A percentile compares a stretch with the other conserved stretches of the same genome.
These are phyloP conservation scores for Caenorhabditis inopinata DNA, from an alignment of 1,140 invertebrate species.

Conservation along the genomic window DNA sequence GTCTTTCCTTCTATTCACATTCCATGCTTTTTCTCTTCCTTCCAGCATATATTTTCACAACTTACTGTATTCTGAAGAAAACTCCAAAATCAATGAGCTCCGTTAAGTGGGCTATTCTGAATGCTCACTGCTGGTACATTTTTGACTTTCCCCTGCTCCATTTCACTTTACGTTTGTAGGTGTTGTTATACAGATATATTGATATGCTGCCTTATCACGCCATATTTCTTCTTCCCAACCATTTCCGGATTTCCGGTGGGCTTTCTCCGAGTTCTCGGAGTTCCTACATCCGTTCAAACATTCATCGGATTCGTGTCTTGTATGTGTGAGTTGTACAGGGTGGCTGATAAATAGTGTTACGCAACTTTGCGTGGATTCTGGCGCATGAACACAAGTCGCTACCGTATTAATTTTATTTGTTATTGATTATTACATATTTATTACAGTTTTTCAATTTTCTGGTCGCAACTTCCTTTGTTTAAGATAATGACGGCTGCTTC, in stretches of 20 bases:
- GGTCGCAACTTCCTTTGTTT: no score
- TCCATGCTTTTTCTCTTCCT: neutral
- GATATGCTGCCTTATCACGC: neutral
- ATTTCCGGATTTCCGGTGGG: neutral
- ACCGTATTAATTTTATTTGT: no score
- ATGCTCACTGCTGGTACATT: neutral
- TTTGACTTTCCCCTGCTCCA: no score
- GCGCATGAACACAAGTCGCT: no score
- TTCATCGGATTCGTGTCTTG: neutral
- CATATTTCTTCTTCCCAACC: slow-evolving; percentile 4
- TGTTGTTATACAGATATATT: neutral
- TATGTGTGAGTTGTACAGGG: neutral
- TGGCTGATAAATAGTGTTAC: no score
- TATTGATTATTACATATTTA: no score
- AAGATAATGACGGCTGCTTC: no score
- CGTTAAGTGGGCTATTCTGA: neutral
- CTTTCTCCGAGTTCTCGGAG: neutral
- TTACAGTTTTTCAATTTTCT: no score
- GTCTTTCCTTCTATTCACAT: neutral
- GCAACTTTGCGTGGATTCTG: no score
- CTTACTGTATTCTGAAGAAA: neutral
- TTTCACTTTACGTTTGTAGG: no score
- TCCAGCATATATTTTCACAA: neutral
- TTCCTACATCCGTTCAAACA: neutral
- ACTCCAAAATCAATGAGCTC: neutral